phyloP scores from a whole-genome alignment of 30 jellyfish, hydroid and myxozoan genomes.

The Clytia hemisphaerica region DNA sequence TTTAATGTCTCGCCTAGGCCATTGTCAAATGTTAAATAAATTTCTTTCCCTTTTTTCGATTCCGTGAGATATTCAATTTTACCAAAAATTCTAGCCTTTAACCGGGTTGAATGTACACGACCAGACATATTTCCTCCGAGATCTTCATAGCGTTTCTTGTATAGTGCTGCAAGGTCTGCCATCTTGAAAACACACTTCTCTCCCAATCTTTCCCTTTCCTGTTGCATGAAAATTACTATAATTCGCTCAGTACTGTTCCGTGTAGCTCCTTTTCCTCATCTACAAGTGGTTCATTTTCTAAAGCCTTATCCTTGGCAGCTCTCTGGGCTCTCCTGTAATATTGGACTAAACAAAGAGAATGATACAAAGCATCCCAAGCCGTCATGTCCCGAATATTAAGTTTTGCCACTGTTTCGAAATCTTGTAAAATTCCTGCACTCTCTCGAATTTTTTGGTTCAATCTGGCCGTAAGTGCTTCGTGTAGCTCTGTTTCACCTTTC shows the following conservation, averaged over 20 bases:
- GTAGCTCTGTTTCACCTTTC: too few species aligned
- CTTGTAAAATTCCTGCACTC: background rate
- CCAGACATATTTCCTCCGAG: constrained; percentile 7
- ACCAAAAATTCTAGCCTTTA: constrained; percentile 16
- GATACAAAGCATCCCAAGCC: background rate
- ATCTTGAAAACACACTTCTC: constrained; percentile 10
- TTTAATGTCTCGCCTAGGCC: constrained; percentile 19
- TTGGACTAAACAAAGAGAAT: background rate
- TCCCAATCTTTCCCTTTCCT: background rate
- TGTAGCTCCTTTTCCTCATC: constrained; percentile 2
- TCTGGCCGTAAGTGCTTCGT: too few species aligned
- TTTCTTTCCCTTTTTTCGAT: background rate
- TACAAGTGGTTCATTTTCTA: background rate
- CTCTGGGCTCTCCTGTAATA: background rate
- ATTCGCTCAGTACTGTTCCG: constrained; percentile 32
- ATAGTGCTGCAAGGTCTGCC: constrained; percentile 17
- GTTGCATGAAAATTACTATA: constrained; percentile 17
- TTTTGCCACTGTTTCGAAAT: background rate
- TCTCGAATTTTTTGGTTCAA: background rate
- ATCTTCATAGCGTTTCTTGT: constrained; percentile 14
- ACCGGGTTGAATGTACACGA: constrained; percentile 26
- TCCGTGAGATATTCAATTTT: constrained; percentile 12
- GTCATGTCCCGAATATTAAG: background rate
- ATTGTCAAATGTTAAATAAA: background rate
- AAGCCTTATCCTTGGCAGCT: too few species aligned